A percentile compares a stretch with the other conserved stretches of the same genome.
phyloP scores from a whole-genome alignment of 2,888 invertebrate genomes.

The Laspeyria flexula region DNA sequence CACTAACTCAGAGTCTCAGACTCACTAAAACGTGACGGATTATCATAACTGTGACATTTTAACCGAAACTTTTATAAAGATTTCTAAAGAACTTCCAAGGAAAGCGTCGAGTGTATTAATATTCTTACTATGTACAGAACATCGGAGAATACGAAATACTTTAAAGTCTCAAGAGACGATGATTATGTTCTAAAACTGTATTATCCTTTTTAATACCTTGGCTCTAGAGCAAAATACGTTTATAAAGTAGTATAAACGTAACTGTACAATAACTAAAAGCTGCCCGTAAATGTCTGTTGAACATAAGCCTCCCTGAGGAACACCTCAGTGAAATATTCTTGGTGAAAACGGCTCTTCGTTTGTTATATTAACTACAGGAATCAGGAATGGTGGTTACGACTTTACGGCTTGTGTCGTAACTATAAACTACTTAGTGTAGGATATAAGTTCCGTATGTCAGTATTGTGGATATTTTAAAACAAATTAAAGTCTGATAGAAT shows the following conservation, averaged over 20 bases:
- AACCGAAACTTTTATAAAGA: not conserved
- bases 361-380: not conserved
- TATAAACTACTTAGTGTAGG: no score
- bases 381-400: no score
- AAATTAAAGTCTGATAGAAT: no score
- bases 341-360: not conserved
- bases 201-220: constrained; percentile 29
- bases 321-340: not conserved
- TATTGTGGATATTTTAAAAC: no score
- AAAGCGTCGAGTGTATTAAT: constrained; percentile 47
- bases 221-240: not conserved
- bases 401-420: no score
- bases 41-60: constrained; percentile 30
- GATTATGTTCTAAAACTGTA: constrained; percentile 61
- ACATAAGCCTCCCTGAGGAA: not conserved
- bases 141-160: constrained; percentile 54
- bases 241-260: constrained; percentile 7
- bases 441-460: no score
- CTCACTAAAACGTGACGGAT: constrained; percentile 28
- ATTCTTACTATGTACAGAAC: constrained; percentile 56
- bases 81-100: constrained; percentile 15
- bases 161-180: constrained; percentile 46
- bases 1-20: constrained; percentile 8
- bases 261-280: constrained; percentile 9
- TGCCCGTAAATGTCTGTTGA: not conserved